These are phyloP conservation scores for Sceloporus undulatus DNA, from an alignment of 2,113 vertebrate genomes.

Conservation along the genomic window DNA sequence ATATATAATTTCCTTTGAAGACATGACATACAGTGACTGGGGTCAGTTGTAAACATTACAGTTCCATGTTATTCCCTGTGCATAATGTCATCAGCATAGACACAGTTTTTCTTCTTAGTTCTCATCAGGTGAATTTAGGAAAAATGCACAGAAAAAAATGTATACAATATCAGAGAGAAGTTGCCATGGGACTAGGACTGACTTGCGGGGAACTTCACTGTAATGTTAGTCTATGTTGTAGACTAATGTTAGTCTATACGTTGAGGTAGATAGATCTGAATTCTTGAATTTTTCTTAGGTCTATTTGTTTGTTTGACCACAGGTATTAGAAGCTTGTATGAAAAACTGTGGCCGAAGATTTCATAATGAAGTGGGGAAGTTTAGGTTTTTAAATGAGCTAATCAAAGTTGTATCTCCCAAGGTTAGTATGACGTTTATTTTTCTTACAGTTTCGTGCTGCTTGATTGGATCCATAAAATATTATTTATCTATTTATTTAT, in stretches of 20 bases:
- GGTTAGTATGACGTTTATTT: conserved; percentile 77
- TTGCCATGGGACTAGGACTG: neutral
- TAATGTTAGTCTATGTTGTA: neutral
- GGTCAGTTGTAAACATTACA: neutral
- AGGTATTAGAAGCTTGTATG: conserved; percentile 97
- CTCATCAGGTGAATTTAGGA: neutral
- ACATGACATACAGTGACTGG: neutral
- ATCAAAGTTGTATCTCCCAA: conserved; percentile 98
- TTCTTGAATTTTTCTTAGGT: neutral
- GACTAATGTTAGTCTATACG: neutral
- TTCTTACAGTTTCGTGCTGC: neutral
- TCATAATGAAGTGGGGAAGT: conserved; percentile 96
- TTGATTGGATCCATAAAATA: neutral
- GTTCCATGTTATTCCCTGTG: neutral
- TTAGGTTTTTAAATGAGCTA: conserved; percentile 94
- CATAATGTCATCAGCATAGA: no score
- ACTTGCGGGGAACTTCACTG: neutral
- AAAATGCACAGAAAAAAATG: neutral
- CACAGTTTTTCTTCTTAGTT: neutral
- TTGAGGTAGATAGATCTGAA: neutral
- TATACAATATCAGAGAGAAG: neutral
- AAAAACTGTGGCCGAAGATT: conserved; percentile 95
- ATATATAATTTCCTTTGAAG: no score
- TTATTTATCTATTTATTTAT: neutral
- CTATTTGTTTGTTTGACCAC: conserved; percentile 43